Base-by-base conservation (phyloP, 2,113 vertebrate genomes). In the Maccullochella peelii region DNA sequence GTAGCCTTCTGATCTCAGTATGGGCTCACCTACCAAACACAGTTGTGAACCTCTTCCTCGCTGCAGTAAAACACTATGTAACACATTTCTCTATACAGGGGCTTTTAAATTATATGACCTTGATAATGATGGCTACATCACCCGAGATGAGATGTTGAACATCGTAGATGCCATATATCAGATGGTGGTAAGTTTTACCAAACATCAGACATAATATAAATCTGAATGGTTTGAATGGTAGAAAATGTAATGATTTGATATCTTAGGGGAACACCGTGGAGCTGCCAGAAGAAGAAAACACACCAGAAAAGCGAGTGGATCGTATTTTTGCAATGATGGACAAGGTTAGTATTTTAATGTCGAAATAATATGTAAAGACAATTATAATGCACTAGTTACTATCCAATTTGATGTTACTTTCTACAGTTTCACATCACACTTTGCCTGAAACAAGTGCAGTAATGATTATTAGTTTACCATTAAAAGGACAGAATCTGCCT, bases 281-380 rank as follows among this genome's bases (percentile, higher is more conserved):
- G 91, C 95, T 99, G 77, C 98, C 98, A 0, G 98, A 99, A 88
- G 98, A 99, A 79, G 98, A 99, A 91, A 99, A 99, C 95, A 99
- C 98, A 0, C 98, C 98, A 0, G 98, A 99, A 88, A 99, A 99
- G 91, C 92, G 98, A 44, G 98, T 99, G 79, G 98, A 99, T 83
- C 96, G 98, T 86, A 99, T 99, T 93, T 99, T 99, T 50, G 97
- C 98, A 82, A 98, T 99, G 98, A 99, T 99, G 98, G 98, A 99
- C 93, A 99, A 99, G 97, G 98, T 99, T 14, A 75, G 88, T 82
- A 33, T 63, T 73, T 42, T 16, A 14, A 36, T 70, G 44, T 61
- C 3, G 1, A 54, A 55, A 21, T 16, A 8, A 49, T n/a, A 23
- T 33, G 21, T 70, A 15, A 66, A 77, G 8, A 68, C n/a, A 25